phyloP scores from a whole-genome alignment of 2,113 vertebrate genomes.

The Nansenia antarctica region DNA sequence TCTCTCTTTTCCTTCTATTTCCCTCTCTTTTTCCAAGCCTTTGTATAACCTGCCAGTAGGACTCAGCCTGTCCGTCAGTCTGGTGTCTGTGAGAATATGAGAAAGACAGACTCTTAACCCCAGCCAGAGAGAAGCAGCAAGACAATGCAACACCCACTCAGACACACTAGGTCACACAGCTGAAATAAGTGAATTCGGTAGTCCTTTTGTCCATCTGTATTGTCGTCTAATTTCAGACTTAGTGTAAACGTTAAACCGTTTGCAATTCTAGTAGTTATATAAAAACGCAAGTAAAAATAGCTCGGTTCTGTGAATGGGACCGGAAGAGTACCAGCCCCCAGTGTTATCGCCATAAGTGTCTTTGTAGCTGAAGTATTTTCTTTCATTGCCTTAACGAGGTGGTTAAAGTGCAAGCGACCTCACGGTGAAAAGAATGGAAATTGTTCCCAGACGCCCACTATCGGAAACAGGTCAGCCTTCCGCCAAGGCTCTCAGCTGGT shows the following conservation, averaged over 20 bases:
- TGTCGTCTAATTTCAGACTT: neutral
- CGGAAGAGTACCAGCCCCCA: neutral
- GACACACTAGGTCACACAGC: neutral
- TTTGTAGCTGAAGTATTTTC: constrained; percentile 32
- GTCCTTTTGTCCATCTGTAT: too few species aligned
- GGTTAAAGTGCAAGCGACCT: constrained; percentile 36
- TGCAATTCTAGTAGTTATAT: too few species aligned
- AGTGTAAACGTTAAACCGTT: too few species aligned
- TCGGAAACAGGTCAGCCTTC: constrained; percentile 42
- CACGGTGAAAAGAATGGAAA: constrained; percentile 60
- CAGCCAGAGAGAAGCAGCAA: too few species aligned
- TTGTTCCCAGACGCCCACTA: constrained; percentile 39
- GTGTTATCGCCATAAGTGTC: neutral
- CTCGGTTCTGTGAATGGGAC: constrained; percentile 1
- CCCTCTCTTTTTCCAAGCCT: neutral
- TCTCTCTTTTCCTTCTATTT: neutral
- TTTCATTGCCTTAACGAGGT: constrained; percentile 46
- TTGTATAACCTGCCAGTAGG: neutral
- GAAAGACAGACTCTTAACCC: neutral
- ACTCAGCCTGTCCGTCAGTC: neutral
- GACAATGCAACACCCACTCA: too few species aligned
- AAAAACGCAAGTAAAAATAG: neutral
- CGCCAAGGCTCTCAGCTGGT: constrained; percentile 62
- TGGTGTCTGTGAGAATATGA: neutral
- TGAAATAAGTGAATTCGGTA: too few species aligned